Conservation (phyloP, 2,113 vertebrate genomes). For the Silurus glanis region DNA sequence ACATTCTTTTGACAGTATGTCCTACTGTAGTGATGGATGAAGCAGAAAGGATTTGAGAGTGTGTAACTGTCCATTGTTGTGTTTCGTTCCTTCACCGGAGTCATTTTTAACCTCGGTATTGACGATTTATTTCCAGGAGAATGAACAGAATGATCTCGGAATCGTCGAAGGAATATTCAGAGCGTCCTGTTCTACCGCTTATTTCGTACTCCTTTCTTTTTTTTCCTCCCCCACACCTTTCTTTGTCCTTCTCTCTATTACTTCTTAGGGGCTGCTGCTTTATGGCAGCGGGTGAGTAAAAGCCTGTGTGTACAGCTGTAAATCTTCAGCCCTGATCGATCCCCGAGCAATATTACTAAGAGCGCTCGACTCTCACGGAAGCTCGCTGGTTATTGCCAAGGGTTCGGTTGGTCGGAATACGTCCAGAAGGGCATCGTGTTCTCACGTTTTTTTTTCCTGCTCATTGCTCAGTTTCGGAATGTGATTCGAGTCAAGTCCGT, state of each 20-base stretch:
- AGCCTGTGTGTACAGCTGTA: constrained; percentile 15
- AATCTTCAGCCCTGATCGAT: constrained; percentile 39
- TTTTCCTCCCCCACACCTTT: neutral
- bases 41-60: neutral
- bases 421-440: neutral
- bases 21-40: neutral
- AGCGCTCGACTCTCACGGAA: constrained; percentile 15
- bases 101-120: neutral
- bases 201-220: neutral
- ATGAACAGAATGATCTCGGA: neutral
- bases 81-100: neutral
- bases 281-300: constrained; percentile 34
- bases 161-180: neutral
- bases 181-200: neutral
- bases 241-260: neutral
- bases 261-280: neutral
- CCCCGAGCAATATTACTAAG: constrained; percentile 34
- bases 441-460: neutral
- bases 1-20: neutral
- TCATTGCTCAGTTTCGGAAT: neutral
- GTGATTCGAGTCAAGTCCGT: neutral
- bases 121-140: neutral
- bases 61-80: neutral
- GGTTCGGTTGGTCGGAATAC: constrained; percentile 9
- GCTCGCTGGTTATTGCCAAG: constrained; percentile 18